Evolutionary conservation across 2,797 vertebrate genomes (phyloP), one percentile per base, ranked within the genome.

Genomic region (Pyrocephalus nanus): DNA sequence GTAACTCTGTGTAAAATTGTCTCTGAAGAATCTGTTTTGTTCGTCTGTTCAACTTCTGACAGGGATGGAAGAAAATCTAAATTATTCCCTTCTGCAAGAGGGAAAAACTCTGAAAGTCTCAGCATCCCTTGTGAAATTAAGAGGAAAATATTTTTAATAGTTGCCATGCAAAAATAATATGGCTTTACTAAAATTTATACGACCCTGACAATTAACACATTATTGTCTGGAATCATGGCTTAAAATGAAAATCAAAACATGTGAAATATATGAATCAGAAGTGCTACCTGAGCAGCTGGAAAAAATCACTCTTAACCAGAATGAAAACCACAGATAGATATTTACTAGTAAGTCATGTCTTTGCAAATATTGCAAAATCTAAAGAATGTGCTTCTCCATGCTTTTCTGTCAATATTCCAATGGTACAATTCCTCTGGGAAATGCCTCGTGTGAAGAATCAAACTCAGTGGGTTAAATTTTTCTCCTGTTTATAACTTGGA

Each of bases 1-100:
- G 98, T 98, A 98, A 98, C 98, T 98, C 98, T 97, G 98, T 98
- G 97, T 98, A 98, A 98, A 98, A 98, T 98, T 98, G 98, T 98
- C 98, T 98, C 98, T 97, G 97, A 98, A 98, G 98, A 98, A 98
- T 98, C 98, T 98, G 98, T 98, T 98, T 98, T 98, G 98, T 98
- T 98, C 98, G 97, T 98, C 98, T 98, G 98, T 98, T 98, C 98
- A 98, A 98, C 97, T 98, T 98, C 97, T 98, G 98, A 98, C 96
- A 98, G 97, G 97, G 96, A 98, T 97, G 95, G 97, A 98, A 98
- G 98, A 98, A 98, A 98, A 98, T 97, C 97, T 98, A 98, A 98
- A 98, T 98, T 98, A 98, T 97, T 98, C 97, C 97, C 97, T 97
- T 96, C 97, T 98, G 98, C 96, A 97, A 97, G 90, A 95, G 97